Conservation (phyloP, 2,797 vertebrate species). For the Lagocephalus sceleratus region DNA sequence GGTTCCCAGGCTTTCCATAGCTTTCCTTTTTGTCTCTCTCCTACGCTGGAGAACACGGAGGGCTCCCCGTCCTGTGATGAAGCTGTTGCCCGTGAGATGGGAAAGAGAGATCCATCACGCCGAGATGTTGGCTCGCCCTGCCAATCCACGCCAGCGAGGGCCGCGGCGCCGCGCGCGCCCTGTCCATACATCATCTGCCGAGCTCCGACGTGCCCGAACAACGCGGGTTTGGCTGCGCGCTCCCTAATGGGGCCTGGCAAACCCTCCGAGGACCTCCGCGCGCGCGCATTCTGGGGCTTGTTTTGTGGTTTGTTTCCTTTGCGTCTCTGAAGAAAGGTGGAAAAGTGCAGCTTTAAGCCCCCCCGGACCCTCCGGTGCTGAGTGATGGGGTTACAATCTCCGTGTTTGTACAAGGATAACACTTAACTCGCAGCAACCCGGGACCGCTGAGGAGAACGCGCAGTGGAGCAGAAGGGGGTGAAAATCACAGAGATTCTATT, state of each 20-base stretch:
- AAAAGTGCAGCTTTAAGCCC: slow-evolving; percentile 36
- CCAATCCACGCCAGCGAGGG: slow-evolving; percentile 66
- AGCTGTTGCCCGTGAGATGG: slow-evolving; percentile 70
- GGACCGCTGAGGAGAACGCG: slow-evolving; percentile 20
- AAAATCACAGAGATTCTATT: slow-evolving; percentile 45
- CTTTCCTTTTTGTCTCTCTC: slow-evolving; percentile 37
- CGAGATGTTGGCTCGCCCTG: slow-evolving; percentile 56
- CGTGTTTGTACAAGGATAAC: slow-evolving; percentile 62
- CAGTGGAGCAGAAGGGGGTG: slow-evolving; percentile 2
- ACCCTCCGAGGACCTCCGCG: slow-evolving; percentile 48
- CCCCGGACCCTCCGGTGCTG: slow-evolving; percentile 33
- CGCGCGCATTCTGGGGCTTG: slow-evolving; percentile 52
- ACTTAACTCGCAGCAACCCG: slow-evolving; percentile 59
- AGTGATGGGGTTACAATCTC: slow-evolving; percentile 59
- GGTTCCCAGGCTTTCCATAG: slow-evolving; percentile 59
- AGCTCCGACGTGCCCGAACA: slow-evolving; percentile 53
- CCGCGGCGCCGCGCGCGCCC: slow-evolving; percentile 61
- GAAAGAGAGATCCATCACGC: slow-evolving; percentile 70
- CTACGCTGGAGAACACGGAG: slow-evolving; percentile 59
- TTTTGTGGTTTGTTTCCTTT: slow-evolving; percentile 57
- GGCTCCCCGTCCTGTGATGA: slow-evolving; percentile 74
- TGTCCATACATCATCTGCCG: slow-evolving; percentile 69
- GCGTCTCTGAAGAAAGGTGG: slow-evolving; percentile 27
- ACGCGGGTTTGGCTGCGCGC: slow-evolving; percentile 54
- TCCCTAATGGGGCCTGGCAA: slow-evolving; percentile 43